These are phyloP conservation scores for Catharus minimus DNA, from an alignment of 2,113 vertebrate species.

Conservation along the genomic window DNA sequence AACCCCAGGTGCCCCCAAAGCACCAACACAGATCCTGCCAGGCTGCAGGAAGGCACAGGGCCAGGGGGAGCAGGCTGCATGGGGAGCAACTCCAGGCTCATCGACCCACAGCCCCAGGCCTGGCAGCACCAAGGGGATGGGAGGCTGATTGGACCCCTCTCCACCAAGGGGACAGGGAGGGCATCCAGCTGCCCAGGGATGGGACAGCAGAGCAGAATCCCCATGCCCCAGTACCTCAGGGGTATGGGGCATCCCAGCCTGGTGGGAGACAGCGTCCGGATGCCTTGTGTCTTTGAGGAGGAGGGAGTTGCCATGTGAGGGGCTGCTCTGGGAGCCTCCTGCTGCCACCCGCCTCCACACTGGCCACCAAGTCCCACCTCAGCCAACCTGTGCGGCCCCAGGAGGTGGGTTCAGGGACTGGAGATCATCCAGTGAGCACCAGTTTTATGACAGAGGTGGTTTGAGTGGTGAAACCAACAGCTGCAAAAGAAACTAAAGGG, in stretches of 20 bases:
- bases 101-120: not conserved
- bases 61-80: not conserved
- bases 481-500: constrained; percentile 16
- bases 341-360: not conserved
- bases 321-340: not conserved
- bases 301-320: not conserved
- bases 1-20: not conserved
- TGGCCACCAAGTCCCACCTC: not conserved
- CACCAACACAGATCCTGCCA: not conserved
- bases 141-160: not conserved
- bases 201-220: not conserved
- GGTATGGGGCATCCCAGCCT: not conserved
- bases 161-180: not conserved
- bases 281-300: constrained; percentile 17
- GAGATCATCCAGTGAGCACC: constrained; percentile 69
- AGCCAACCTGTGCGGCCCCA: not conserved
- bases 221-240: not conserved
- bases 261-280: not conserved
- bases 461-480: constrained; percentile 21
- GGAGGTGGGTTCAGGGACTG: constrained; percentile 39
- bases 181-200: not conserved
- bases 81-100: not conserved
- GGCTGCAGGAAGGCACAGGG: not conserved
- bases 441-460: constrained; percentile 52
- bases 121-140: constrained; percentile 19